Evolutionary conservation across 2,888 invertebrate genomes (phyloP).

Genomic region (Euclidia mi): DNA sequence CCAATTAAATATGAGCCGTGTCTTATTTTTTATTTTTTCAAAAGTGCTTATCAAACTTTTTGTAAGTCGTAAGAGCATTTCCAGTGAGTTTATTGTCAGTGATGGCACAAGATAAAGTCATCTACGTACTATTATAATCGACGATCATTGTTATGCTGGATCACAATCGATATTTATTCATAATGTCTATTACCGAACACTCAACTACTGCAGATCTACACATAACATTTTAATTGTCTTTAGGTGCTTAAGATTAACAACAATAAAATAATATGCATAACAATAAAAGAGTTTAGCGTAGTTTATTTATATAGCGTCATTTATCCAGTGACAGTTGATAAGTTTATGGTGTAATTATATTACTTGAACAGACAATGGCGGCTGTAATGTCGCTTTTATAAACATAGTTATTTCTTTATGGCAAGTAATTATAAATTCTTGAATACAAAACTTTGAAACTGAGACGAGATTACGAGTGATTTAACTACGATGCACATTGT

Average conservation of each 20-base stretch:
- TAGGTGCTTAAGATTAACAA: slow-evolving; percentile 7
- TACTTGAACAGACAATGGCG: no score
- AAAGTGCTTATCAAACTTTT: neutral
- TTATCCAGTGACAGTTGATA: no score
- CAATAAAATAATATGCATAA: neutral
- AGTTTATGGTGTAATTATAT: no score
- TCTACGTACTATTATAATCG: slow-evolving; percentile 17
- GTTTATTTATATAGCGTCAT: no score
- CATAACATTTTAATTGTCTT: slow-evolving; percentile 19
- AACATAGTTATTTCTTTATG: no score
- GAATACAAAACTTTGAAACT: no score
- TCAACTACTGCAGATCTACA: slow-evolving; percentile 26
- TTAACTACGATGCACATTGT: no score
- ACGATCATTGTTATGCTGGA: neutral
- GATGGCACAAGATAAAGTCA: slow-evolving; percentile 55
- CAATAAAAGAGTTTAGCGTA: neutral
- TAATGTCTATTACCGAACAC: slow-evolving; percentile 22
- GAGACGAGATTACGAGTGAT: no score
- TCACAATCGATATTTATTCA: neutral
- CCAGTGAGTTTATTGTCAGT: slow-evolving; percentile 60
- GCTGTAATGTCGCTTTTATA: no score
- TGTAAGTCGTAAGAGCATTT: slow-evolving; percentile 1
- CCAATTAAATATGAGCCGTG: slow-evolving; percentile 7
- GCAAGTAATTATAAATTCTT: no score
- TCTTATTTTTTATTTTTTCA: neutral